Evolutionary conservation across 2,888 invertebrate species (phyloP).

Genomic region (Julus scandinavius): DNA sequence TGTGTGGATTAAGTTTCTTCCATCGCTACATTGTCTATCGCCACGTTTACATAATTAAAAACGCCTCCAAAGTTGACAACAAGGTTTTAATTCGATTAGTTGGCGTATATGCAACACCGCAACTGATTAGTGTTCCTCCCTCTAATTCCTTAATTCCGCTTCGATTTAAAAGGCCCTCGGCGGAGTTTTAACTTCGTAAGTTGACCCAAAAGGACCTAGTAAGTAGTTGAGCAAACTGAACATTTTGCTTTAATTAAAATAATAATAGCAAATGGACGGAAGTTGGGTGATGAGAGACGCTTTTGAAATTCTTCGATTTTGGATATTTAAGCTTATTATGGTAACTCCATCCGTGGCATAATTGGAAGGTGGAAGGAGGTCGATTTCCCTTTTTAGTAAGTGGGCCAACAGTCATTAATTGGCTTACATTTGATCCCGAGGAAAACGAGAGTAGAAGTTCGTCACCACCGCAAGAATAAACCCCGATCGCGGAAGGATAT

Average conservation of each 20-base stretch:
- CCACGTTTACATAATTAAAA: neutral
- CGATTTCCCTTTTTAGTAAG: neutral
- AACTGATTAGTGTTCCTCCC: neutral
- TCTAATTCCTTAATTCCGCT: too few relatives aligned
- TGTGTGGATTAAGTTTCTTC: too few relatives aligned
- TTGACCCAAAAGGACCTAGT: too few relatives aligned
- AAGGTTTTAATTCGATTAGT: neutral
- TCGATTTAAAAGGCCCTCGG: neutral
- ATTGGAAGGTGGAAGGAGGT: conserved; percentile 8
- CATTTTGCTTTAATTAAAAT: neutral
- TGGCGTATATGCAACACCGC: neutral
- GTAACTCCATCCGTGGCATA: neutral
- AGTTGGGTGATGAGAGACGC: too few relatives aligned
- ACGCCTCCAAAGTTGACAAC: neutral
- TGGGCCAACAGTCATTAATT: conserved; percentile 8
- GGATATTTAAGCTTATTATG: neutral
- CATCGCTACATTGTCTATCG: too few relatives aligned
- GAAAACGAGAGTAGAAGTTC: neutral
- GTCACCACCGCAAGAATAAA: neutral
- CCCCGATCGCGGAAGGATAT: neutral
- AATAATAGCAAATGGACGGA: too few relatives aligned
- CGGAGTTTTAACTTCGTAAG: neutral
- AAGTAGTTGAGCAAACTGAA: neutral
- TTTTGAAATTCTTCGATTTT: neutral
- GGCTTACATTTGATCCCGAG: neutral